These are phyloP conservation scores for Hystrix cristata DNA, from an alignment of 2,113 vertebrate genomes.

Conservation along the genomic window DNA sequence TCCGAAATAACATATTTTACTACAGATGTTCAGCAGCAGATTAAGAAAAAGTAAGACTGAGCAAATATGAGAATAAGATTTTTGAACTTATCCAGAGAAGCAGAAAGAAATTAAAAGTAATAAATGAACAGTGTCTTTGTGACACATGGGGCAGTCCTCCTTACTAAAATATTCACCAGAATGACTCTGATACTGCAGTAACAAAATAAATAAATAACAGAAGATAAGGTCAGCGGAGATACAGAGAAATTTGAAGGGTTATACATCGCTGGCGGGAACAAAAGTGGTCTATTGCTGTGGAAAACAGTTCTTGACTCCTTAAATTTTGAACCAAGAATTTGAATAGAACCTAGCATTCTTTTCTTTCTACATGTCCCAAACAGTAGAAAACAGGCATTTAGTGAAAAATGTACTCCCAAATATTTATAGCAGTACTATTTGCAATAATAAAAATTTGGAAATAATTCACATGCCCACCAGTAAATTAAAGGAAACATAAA, in stretches of 20 bases:
- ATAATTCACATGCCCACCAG: background rate
- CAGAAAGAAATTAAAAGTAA: background rate
- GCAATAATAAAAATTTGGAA: background rate
- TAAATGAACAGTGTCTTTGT: background rate
- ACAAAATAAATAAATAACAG: background rate
- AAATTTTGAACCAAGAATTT: background rate
- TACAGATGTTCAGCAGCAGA: background rate
- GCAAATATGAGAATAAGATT: background rate
- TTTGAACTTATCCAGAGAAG: background rate
- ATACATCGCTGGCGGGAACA: background rate
- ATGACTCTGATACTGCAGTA: background rate
- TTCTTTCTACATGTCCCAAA: background rate
- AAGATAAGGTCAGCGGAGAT: too few relatives aligned
- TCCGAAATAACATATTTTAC: background rate
- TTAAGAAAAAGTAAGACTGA: background rate
- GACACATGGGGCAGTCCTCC: background rate
- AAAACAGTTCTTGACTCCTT: background rate
- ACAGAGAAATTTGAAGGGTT: background rate
- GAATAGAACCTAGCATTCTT: background rate
- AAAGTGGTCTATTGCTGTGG: background rate
- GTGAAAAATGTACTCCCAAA: background rate
- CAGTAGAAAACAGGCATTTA: background rate
- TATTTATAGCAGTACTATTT: background rate
- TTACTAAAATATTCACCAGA: background rate
- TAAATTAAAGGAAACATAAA: background rate